Conservation (phyloP, 2,888 invertebrate species). For the Linyphia triangularis region DNA sequence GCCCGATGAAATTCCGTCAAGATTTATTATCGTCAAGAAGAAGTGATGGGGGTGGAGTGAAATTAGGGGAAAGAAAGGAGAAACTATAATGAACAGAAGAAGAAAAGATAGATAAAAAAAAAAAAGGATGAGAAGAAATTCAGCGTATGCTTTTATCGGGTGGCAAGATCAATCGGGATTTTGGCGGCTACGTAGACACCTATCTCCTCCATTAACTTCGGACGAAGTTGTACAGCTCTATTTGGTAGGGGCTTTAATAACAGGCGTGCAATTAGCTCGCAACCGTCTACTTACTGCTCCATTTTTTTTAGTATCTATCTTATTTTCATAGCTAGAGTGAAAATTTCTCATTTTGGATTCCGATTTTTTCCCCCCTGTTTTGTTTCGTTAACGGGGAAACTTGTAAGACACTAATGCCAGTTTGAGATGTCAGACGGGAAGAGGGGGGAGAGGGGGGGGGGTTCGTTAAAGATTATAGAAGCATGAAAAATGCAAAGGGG, state of each 20-base stretch:
- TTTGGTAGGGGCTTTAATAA: conserved; percentile 4
- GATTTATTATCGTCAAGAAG: conserved; percentile 61
- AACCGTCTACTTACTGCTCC: not conserved
- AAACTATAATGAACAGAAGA: conserved; percentile 7
- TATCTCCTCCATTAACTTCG: conserved; percentile 9
- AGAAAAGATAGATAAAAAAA: conserved; percentile 10
- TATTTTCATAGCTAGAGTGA: not conserved
- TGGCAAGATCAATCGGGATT: conserved; percentile 34
- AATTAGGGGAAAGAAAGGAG: conserved; percentile 43
- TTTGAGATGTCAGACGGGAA: not conserved
- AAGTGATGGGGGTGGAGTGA: conserved; percentile 52
- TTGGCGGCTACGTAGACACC: conserved; percentile 7
- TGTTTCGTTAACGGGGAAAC: not conserved
- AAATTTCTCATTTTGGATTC: not conserved
- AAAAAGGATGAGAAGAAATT: not conserved
- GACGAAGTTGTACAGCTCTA: conserved; percentile 4
- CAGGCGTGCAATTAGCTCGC: conserved; percentile 23
- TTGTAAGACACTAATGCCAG: not conserved
- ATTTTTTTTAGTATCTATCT: not conserved
- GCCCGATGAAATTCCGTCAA: conserved; percentile 58
- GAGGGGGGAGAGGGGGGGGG: too few relatives aligned
- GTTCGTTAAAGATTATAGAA: not conserved
- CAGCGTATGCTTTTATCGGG: conserved; percentile 26
- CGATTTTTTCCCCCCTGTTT: not conserved
- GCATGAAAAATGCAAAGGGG: not conserved